Evolutionary conservation across 2,113 vertebrate species (phyloP).

Genomic region (Thymallus thymallus): DNA sequence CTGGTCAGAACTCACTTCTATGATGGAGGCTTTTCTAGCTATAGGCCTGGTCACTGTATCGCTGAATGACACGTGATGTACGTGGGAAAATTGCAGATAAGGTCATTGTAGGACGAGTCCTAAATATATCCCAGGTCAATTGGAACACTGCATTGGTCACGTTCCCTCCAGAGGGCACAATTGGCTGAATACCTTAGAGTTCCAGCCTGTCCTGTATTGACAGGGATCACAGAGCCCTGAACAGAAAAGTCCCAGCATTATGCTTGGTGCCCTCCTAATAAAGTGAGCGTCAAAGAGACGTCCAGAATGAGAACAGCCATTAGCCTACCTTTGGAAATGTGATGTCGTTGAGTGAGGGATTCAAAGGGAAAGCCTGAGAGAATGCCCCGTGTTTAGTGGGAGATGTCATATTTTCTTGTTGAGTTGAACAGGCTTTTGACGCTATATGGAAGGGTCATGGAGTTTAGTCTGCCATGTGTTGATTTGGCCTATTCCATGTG

Average conservation of each 20-base stretch:
- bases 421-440: neutral
- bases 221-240: slow-evolving; percentile 6
- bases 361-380: neutral
- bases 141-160: slow-evolving; percentile 21
- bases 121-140: neutral
- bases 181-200: slow-evolving; percentile 35
- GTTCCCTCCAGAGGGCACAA: slow-evolving; percentile 39
- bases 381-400: slow-evolving; percentile 1
- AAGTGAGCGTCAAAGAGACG: slow-evolving; percentile 17
- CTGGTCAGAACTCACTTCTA: no score
- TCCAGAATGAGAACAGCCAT: slow-evolving; percentile 28
- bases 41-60: no score
- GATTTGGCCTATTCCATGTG: neutral
- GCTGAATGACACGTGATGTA: no score
- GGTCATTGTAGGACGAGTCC: neutral
- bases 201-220: slow-evolving; percentile 38
- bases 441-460: neutral
- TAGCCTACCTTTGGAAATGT: slow-evolving; percentile 1
- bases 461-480: neutral
- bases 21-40: no score
- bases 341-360: neutral
- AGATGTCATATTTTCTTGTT: neutral
- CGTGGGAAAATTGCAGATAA: neutral
- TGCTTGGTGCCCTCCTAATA: neutral
- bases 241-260: slow-evolving; percentile 21